phyloP scores from a whole-genome alignment of 2,888 invertebrate genomes.

The Andrena chrysosceles region DNA sequence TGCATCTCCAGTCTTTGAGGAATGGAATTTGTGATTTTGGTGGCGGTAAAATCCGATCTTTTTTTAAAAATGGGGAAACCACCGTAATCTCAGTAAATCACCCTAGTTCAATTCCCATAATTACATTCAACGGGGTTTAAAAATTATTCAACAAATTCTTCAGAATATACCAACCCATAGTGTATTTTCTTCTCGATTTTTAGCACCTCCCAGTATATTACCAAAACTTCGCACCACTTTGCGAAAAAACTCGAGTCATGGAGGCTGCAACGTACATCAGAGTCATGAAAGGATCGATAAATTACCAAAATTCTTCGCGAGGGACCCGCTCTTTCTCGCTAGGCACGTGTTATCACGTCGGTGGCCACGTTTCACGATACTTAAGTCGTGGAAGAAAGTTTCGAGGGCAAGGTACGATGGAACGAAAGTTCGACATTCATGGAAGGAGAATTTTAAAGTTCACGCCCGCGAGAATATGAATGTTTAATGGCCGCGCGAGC shows the following conservation, averaged over 20 bases:
- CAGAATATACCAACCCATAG: too few species aligned
- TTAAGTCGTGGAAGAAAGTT: conserved; percentile 53
- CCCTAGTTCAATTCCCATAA: too few species aligned
- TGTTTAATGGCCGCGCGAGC: conserved; percentile 64
- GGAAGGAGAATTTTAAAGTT: conserved; percentile 67
- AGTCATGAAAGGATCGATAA: not conserved
- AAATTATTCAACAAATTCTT: too few species aligned
- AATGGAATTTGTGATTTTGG: not conserved
- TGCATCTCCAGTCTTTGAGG: not conserved
- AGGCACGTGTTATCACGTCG: conserved; percentile 18
- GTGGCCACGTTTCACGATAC: conserved; percentile 51
- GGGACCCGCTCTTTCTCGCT: not conserved
- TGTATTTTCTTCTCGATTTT: too few species aligned
- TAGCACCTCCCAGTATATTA: too few species aligned
- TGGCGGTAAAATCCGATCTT: not conserved
- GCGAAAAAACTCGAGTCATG: too few species aligned
- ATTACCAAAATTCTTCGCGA: not conserved
- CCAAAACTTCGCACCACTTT: too few species aligned
- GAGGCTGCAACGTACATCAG: too few species aligned
- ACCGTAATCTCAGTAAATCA: not conserved
- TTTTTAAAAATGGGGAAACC: too few species aligned
- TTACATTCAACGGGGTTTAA: too few species aligned
- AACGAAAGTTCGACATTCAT: conserved; percentile 69
- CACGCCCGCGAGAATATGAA: conserved; percentile 68
- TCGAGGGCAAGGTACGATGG: conserved; percentile 41